phyloP scores from a whole-genome alignment of 2,113 vertebrate species.

The Osmerus mordax region DNA sequence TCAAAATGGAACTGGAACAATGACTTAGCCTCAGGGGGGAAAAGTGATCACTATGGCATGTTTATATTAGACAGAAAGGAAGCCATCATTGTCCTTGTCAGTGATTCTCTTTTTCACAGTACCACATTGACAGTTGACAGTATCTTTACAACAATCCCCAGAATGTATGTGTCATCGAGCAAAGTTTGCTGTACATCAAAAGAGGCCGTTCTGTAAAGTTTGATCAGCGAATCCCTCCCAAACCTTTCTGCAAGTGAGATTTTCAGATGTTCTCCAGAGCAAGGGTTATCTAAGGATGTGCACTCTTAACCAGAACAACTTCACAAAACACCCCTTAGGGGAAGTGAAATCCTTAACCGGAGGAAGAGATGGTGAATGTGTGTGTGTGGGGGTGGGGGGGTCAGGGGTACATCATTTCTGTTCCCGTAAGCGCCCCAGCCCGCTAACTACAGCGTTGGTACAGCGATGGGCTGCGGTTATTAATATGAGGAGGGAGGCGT shows the following conservation, averaged over 20 bases:
- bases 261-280: no score
- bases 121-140: conserved; percentile 60
- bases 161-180: conserved; percentile 55
- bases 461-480: conserved; percentile 68
- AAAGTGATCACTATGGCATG: conserved; percentile 78
- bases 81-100: conserved; percentile 76
- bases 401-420: conserved; percentile 51
- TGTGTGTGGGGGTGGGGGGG: conserved; percentile 13
- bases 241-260: no score
- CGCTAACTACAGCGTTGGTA: conserved; percentile 57
- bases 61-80: conserved; percentile 78
- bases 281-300: background rate
- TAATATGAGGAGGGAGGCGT: conserved; percentile 70
- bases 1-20: conserved; percentile 70
- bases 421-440: conserved; percentile 60
- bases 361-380: background rate
- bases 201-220: conserved; percentile 52
- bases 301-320: background rate
- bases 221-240: no score
- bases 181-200: conserved; percentile 3
- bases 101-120: conserved; percentile 61
- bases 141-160: conserved; percentile 64
- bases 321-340: no score
- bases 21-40: conserved; percentile 63
- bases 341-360: background rate